Evolutionary conservation across 1,140 invertebrate species (phyloP), one percentile per base, ranked within the genome.

Genomic region (Halictus rubicundus): DNA sequence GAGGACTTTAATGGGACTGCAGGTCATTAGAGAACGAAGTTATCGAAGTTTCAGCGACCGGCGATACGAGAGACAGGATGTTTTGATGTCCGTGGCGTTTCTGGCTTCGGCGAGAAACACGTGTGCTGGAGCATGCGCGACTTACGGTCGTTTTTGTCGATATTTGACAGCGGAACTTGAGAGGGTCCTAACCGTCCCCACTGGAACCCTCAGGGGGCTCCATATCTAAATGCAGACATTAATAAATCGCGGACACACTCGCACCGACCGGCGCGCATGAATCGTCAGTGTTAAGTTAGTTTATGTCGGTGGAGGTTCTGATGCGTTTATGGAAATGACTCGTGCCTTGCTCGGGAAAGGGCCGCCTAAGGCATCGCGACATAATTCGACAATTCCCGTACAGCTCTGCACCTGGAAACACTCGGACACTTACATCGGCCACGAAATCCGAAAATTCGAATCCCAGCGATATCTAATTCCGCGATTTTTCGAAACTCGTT

Each of bases 251-350:
- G 78, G 79, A 52, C 87, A 83, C 81, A 82, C 80, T 81, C 80
- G 73, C 84, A 81, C 42, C 42, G 42, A 9, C 69, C 71, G 71
- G 57, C 57, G 68, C 69, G 71, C 25, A 73, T 46, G 82, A 87
- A 86, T 85, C 84, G 82, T 83, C 77, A 66, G 69, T 69, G 76
- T 81, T 89, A 89, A 90, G 84, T 88, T 88, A 89, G 86, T 90
- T 90, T 87, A 86, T 86, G 84, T 80, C 73, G 77, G 76, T 80
- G 83, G 75, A 86, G 81, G 80, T 88, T 86, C 89, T 89, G 88
- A 90, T 89, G 89, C 89, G 83, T 90, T 90, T 90, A 90, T 90
- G 89, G 83, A 90, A 90, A 90, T 90, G 85, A 68, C 82, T 81
- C 83, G 82, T 64, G 83, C 87, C 82, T 89, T 89, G 88, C 88